Conservation (phyloP, 2,113 vertebrate genomes). For the Dolichallabes microphthalmus region DNA sequence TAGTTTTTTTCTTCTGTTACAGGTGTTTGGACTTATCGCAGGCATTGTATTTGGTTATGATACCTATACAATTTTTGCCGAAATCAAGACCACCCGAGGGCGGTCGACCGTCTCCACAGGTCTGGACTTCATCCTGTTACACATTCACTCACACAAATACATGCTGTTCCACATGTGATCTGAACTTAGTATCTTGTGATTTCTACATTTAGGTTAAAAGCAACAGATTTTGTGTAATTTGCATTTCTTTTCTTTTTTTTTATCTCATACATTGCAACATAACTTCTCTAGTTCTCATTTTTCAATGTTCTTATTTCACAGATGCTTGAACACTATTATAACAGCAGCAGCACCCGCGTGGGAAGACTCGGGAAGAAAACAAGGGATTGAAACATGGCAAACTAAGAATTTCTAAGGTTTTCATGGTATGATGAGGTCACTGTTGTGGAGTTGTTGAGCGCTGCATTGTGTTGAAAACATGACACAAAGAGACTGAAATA, state of each 20-base stretch:
- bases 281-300: constrained; percentile 1
- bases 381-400: constrained; percentile 43
- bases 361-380: constrained; percentile 42
- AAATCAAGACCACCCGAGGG: constrained; percentile 54
- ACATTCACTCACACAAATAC: background rate
- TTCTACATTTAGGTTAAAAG: background rate
- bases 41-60: constrained; percentile 70
- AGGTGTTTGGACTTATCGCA: constrained; percentile 74
- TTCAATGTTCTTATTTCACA: constrained; percentile 48
- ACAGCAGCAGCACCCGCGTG: constrained; percentile 38
- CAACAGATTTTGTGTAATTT: background rate
- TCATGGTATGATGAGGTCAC: background rate
- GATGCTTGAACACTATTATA: constrained; percentile 61
- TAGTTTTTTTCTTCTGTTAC: constrained; percentile 5
- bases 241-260: background rate
- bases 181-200: background rate
- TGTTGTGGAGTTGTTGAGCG: background rate
- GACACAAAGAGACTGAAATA: background rate
- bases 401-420: constrained; percentile 12
- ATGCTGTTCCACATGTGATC: background rate
- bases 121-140: constrained; percentile 32
- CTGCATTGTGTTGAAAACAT: background rate
- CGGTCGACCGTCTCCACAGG: constrained; percentile 60
- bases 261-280: background rate
- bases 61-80: constrained; percentile 64